These are phyloP conservation scores for Diarsia mendica DNA, from an alignment of 2,888 invertebrate species.

Conservation along the genomic window DNA sequence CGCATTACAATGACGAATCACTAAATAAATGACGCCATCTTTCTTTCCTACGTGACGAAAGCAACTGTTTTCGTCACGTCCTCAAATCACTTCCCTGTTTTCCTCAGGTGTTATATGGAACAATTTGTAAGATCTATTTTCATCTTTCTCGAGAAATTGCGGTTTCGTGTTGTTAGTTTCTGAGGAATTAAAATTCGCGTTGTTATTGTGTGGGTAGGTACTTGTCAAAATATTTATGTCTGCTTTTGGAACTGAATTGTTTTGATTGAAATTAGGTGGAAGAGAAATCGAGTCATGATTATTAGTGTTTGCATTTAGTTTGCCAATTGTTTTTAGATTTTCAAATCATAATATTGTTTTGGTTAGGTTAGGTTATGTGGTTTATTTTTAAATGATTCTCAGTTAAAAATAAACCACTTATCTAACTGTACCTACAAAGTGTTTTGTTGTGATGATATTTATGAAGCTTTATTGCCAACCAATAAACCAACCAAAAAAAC, in stretches of 20 bases:
- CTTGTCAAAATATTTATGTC: constrained; percentile 63
- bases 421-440: not conserved
- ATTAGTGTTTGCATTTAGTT: constrained; percentile 32
- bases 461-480: not conserved
- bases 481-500: too few relatives aligned
- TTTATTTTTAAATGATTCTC: constrained; percentile 1
- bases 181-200: constrained; percentile 26
- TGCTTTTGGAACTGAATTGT: constrained; percentile 48
- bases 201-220: constrained; percentile 20
- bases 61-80: constrained; percentile 44
- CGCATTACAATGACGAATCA: constrained; percentile 82
- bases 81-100: constrained; percentile 67
- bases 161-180: constrained; percentile 25
- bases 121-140: constrained; percentile 73
- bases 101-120: constrained; percentile 77
- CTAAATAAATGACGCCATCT: constrained; percentile 80
- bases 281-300: constrained; percentile 22
- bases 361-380: not conserved
- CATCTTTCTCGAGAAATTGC: constrained; percentile 60
- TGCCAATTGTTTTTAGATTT: constrained; percentile 10
- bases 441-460: not conserved
- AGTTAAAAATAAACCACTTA: not conserved
- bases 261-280: constrained; percentile 39
- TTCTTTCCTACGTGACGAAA: constrained; percentile 80
- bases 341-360: not conserved